phyloP scores from a whole-genome alignment of 2,888 invertebrate species.

The Hypsopygia costalis region DNA sequence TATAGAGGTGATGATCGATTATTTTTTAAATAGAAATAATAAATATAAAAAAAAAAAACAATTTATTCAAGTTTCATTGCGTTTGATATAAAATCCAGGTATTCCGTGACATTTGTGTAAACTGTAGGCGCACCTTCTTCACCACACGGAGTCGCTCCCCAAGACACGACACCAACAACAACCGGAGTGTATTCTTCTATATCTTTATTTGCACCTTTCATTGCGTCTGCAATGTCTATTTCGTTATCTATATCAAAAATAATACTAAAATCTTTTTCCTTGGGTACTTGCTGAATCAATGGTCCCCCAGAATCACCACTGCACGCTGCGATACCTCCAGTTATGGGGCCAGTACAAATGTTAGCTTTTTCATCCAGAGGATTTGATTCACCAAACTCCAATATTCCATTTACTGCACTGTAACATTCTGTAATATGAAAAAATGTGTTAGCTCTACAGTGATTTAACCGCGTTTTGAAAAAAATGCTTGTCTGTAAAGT shows the following conservation, averaged over 20 bases:
- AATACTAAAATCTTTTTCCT: slow-evolving; percentile 10
- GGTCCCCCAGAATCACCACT: slow-evolving; percentile 81
- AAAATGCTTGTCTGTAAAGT: too few species aligned
- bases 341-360: slow-evolving; percentile 76
- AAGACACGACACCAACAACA: slow-evolving; percentile 78
- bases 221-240: slow-evolving; percentile 5
- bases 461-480: too few species aligned
- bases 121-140: slow-evolving; percentile 72
- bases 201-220: slow-evolving; percentile 17
- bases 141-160: slow-evolving; percentile 78
- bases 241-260: slow-evolving; percentile 14
- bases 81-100: slow-evolving; percentile 59
- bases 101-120: slow-evolving; percentile 71
- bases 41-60: too few species aligned
- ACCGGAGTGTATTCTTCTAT: slow-evolving; percentile 34
- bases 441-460: too few species aligned
- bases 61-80: not conserved
- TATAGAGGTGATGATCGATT: too few species aligned
- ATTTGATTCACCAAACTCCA: slow-evolving; percentile 41
- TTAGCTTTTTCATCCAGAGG: slow-evolving; percentile 64
- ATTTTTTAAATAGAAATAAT: too few species aligned
- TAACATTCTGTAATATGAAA: slow-evolving; percentile 5
- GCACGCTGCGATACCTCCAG: slow-evolving; percentile 74
- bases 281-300: slow-evolving; percentile 44
- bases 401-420: not conserved